Evolutionary conservation across 2,888 invertebrate species (phyloP).

Genomic region (Amiota mariae): DNA sequence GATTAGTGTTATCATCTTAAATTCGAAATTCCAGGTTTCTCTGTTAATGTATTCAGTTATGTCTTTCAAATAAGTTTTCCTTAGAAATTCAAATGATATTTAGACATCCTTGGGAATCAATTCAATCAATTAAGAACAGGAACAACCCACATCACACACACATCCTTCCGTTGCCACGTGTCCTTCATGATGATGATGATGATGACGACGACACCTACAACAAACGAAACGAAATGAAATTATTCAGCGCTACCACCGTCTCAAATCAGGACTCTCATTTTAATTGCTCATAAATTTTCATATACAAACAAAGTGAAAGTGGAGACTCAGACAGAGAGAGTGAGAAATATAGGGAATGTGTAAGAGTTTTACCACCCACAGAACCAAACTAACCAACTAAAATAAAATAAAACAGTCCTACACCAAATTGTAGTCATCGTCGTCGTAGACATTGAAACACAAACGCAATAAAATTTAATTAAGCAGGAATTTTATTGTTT

Average conservation of each 20-base stretch:
- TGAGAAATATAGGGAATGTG: too few relatives aligned
- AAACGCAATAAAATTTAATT: constrained; percentile 58
- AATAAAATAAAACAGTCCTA: too few relatives aligned
- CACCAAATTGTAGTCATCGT: too few relatives aligned
- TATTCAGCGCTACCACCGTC: neutral
- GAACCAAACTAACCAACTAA: neutral
- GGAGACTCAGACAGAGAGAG: neutral
- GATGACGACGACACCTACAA: too few relatives aligned
- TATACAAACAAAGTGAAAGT: constrained; percentile 3
- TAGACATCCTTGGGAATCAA: too few relatives aligned
- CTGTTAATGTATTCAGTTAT: neutral
- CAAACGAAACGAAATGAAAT: neutral
- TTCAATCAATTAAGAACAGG: constrained; percentile 17
- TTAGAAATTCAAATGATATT: neutral
- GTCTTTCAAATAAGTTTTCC: neutral
- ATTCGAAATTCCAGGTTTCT: neutral
- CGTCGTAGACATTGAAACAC: neutral
- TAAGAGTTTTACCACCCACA: neutral
- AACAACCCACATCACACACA: neutral
- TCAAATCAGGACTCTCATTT: constrained; percentile 14
- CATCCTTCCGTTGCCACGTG: neutral
- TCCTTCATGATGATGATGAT: neutral
- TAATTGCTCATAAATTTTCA: constrained; percentile 30
- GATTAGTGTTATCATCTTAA: too few relatives aligned
- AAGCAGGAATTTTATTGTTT: constrained; percentile 64